phyloP scores from a whole-genome alignment of 2,888 invertebrate genomes.

The Thera obeliscata region DNA sequence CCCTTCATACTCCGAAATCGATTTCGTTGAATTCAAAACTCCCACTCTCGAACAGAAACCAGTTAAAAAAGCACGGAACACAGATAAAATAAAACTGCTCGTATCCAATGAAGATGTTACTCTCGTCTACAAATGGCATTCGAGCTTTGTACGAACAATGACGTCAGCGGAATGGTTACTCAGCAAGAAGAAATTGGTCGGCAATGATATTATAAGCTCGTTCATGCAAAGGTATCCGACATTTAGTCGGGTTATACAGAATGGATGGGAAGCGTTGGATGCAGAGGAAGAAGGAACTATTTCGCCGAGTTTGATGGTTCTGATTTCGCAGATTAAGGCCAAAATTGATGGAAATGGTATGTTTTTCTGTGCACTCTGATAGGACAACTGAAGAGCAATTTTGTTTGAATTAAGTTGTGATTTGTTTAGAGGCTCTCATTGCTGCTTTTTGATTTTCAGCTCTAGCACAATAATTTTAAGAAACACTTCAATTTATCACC shows the following conservation, averaged over 20 bases:
- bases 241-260: conserved; percentile 82
- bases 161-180: conserved; percentile 86
- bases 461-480: background rate
- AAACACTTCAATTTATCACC: background rate
- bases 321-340: conserved; percentile 80
- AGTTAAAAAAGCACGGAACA: conserved; percentile 49
- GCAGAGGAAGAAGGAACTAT: conserved; percentile 81
- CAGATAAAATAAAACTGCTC: conserved; percentile 60
- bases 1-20: conserved; percentile 87
- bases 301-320: conserved; percentile 84
- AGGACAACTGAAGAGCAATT: background rate
- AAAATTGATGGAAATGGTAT: conserved; percentile 76
- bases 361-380: conserved; percentile 22
- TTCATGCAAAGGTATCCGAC: conserved; percentile 85
- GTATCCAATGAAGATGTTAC: conserved; percentile 83
- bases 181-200: conserved; percentile 72
- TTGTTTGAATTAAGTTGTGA: background rate
- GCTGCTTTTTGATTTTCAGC: background rate
- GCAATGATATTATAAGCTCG: conserved; percentile 71
- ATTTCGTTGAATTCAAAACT: conserved; percentile 88
- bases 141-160: conserved; percentile 83
- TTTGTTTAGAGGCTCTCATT: background rate
- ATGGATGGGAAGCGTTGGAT: conserved; percentile 79
- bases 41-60: conserved; percentile 79
- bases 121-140: conserved; percentile 86